Conservation (phyloP, 2,888 invertebrate species). For the Blera fallax region DNA sequence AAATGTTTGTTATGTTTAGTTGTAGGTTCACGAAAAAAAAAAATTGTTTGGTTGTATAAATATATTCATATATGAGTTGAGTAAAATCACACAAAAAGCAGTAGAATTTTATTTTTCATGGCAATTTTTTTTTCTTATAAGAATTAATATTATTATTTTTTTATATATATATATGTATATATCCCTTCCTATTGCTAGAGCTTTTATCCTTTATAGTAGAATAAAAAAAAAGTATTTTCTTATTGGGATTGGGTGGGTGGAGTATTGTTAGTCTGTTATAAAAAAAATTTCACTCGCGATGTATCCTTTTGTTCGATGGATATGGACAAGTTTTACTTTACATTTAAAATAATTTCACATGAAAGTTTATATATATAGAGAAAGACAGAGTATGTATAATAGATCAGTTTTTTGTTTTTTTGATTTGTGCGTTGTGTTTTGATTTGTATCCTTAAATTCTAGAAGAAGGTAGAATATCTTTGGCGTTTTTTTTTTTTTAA, state of each 20-base stretch:
- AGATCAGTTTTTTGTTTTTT: conserved; percentile 48
- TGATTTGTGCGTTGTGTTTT: conserved; percentile 73
- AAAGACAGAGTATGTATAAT: conserved; percentile 50
- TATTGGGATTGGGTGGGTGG: conserved; percentile 66
- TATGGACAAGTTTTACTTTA: conserved; percentile 62
- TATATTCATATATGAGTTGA: conserved; percentile 63
- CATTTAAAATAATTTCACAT: conserved; percentile 28
- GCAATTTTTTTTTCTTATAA: conserved; percentile 64
- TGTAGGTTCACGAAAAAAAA: conserved; percentile 49
- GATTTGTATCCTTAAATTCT: conserved; percentile 68
- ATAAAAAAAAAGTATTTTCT: conserved; percentile 26
- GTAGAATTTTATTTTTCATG: conserved; percentile 69
- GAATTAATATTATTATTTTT: conserved; percentile 29
- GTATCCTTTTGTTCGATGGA: conserved; percentile 72
- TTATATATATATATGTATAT: conserved; percentile 35
- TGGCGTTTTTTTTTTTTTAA: conserved; percentile 45
- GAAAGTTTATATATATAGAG: conserved; percentile 16
- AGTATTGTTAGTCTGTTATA: conserved; percentile 55
- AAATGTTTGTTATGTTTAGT: conserved; percentile 54
- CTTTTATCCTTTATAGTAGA: not conserved
- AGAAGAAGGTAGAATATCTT: conserved; percentile 64
- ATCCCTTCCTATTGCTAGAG: conserved; percentile 19
- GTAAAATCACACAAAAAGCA: conserved; percentile 73
- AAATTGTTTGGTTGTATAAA: conserved; percentile 55
- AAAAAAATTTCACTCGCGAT: conserved; percentile 70